phyloP scores from a whole-genome alignment of 2,113 vertebrate species.

The Natator depressus region DNA sequence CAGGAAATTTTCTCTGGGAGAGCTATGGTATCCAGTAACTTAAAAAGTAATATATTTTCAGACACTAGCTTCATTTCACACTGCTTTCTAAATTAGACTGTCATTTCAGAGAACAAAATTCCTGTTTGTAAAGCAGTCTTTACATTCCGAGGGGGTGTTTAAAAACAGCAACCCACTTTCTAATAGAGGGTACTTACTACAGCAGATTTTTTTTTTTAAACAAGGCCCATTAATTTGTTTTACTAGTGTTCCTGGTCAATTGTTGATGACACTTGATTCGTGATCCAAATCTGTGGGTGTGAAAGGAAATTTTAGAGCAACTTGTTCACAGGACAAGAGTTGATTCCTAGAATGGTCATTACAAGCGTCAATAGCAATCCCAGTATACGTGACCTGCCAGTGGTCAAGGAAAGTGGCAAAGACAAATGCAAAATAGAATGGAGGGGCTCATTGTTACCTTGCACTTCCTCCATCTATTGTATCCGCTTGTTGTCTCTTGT shows the following conservation, averaged over 20 bases:
- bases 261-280: background rate
- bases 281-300: background rate
- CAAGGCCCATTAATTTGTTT: background rate
- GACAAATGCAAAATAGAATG: background rate
- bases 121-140: constrained; percentile 9
- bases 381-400: background rate
- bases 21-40: constrained; percentile 53
- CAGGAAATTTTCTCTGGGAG: constrained; percentile 73
- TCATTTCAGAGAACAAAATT: constrained; percentile 40
- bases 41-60: constrained; percentile 71
- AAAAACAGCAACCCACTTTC: background rate
- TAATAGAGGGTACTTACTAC: background rate
- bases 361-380: background rate
- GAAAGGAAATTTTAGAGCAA: background rate
- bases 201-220: background rate
- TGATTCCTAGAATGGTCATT: background rate
- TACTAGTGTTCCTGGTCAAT: background rate
- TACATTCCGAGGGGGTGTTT: background rate
- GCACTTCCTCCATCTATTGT: background rate
- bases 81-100: constrained; percentile 64
- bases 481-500: background rate
- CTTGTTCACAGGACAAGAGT: background rate
- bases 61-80: constrained; percentile 48
- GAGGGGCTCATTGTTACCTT: background rate
- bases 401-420: background rate